Evolutionary conservation across 2,797 vertebrate species (phyloP), one percentile per base, ranked within the genome.

Genomic region (Cyprinella venusta): DNA sequence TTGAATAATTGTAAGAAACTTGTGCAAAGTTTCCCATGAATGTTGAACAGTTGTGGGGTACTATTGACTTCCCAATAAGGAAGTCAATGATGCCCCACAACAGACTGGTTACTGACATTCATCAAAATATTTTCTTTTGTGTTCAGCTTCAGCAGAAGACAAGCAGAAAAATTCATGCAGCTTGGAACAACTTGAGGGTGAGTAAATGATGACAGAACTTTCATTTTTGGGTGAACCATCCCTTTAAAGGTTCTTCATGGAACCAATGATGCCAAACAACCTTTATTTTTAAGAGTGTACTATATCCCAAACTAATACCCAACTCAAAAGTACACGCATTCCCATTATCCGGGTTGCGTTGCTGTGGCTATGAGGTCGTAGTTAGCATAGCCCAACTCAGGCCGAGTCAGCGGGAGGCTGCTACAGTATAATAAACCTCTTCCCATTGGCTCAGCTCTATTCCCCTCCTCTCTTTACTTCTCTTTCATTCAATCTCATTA

Each of bases 371-470:
- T 26, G 59, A 19, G 26, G 26, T 67, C 26, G 30, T 19, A 45
- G 30, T 18, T 50, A 52, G 45, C 70, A 36, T 54, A 42, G 71
- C 21, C 4, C 6, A n/a, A 68, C 79, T 56, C 68, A 33, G 61
- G 50, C 61, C 40, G 81, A 19, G 83, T 90, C 85, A 89, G 82
- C 72, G 52, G 80, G 88, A 85, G 87, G 69, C 83, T 48, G n/a
- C 16, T 16, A 40, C 61, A n/a, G 68, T 65, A 19, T 65, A 74
- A 72, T 74, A 65, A 24, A 75, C 21, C 70, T 82, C 45, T 81
- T 74, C 59, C 80, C 59, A 81, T 81, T 75, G 71, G 71, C 61
- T 42, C n/a, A 1, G 13, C n/a, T 67, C 50, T 33, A 4, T n/a
- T 16, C 33, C 50, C 68, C 63, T 76, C 83, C 88, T 88, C 83